Percentiles rank a stretch among this genome's conserved stretches.
These are phyloP conservation scores for Turritopsis dohrnii DNA, from an alignment of 30 jellyfish, hydroid and myxozoan species.

Conservation along the genomic window DNA sequence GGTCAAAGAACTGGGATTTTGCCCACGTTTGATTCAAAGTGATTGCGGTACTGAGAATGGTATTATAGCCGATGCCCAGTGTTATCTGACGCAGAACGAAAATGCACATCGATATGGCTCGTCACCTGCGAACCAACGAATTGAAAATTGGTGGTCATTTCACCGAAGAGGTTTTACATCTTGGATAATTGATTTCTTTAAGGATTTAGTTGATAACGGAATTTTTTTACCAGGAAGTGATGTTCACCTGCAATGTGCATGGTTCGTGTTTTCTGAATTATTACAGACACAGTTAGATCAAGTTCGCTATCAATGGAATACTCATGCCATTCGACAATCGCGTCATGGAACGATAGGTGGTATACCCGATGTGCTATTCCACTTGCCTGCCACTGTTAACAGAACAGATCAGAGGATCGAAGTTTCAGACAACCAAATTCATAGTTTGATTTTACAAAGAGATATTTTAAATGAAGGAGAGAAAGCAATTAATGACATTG, in stretches of 20 bases:
- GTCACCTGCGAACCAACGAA: slow-evolving; percentile 67
- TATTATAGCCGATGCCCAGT: slow-evolving; percentile 42
- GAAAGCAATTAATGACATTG: no score
- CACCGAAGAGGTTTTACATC: slow-evolving; percentile 8
- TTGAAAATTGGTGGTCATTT: slow-evolving; percentile 43
- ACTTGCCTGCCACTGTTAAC: no score
- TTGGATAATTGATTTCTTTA: slow-evolving; percentile 8
- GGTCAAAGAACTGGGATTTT: slow-evolving; percentile 39
- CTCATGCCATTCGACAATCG: slow-evolving; percentile 31
- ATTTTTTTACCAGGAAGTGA: slow-evolving; percentile 8
- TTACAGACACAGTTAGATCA: slow-evolving; percentile 23
- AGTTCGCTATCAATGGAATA: slow-evolving; percentile 31
- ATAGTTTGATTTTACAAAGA: no score
- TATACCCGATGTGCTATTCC: no score
- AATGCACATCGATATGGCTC: slow-evolving; percentile 58
- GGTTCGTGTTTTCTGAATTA: slow-evolving; percentile 41
- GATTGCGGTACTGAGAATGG: slow-evolving; percentile 62
- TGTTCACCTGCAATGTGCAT: slow-evolving; percentile 35
- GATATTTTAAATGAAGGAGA: no score
- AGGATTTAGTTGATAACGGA: slow-evolving; percentile 1
- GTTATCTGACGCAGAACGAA: slow-evolving; percentile 45
- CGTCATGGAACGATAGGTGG: no score
- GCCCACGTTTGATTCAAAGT: slow-evolving; percentile 32
- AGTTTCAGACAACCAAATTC: no score
- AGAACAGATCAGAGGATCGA: no score